Evolutionary conservation across 92 coral and sea anemone genomes (phyloP), one percentile per base, ranked within the genome.

Genomic region (Montipora capitata): DNA sequence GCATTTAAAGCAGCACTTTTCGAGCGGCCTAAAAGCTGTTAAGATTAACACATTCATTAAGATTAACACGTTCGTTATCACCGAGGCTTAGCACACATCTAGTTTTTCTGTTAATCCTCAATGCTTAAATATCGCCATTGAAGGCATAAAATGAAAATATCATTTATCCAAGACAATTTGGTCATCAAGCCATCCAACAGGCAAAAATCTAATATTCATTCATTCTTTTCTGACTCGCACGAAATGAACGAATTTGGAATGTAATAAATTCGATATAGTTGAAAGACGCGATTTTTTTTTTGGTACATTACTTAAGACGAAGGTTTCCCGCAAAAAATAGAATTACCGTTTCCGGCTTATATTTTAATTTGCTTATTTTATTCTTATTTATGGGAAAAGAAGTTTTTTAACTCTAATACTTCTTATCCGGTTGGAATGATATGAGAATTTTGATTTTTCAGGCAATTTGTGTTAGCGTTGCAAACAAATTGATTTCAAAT

Each of bases 41-140:
- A 39, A 68, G 12, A 83, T 83, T 83, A 83, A 83, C 87, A 72
- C 72, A 71, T 73, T 14, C 35, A 27, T 61, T 83, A 39, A 68
- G 12, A 83, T 83, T 83, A 83, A 83, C 87, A 72, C 72, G 71
- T 73, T 14, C 35, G 35, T 27, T 48, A 10, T 48, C 10, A 48
- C 10, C 52, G 52, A 48, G 52, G 3, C 52, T 48, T 10, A 48
- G 10, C 52, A 48, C 52, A 5, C 52, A 48, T 48, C 6, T 5
- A 10, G 9, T 48, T 52, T 81, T 81, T 10, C 52, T n/a, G 76
- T 67, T 52, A 49, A 68, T 81, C 76, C 40, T 49, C 52, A 5
- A 10, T 52, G 51, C 67, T 13, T 38, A 27, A 72, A 80, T 68
- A 38, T 27, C 49, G 66, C 35, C 61, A 80, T 52, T 81, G 68